Conservation (phyloP, 2,797 vertebrate genomes). For the Vireo griseus region DNA sequence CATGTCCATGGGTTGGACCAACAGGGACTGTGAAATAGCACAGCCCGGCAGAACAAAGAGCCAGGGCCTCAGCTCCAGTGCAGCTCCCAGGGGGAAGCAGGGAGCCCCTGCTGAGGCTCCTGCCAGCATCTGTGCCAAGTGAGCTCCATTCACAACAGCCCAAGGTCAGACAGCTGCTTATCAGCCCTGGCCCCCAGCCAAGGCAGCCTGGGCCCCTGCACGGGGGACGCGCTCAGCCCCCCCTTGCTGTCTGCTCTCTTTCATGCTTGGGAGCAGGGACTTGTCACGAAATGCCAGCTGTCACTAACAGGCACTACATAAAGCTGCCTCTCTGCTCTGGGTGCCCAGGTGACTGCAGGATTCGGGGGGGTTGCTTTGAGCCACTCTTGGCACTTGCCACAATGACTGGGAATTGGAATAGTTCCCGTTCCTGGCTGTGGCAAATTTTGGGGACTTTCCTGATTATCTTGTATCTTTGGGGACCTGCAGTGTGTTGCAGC, state of each 20-base stretch:
- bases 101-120: background rate
- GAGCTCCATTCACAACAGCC: background rate
- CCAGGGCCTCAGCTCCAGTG: background rate
- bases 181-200: background rate
- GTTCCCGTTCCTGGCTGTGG: background rate
- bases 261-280: background rate
- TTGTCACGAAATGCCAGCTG: background rate
- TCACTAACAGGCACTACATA: background rate
- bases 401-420: accelerated
- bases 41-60: background rate
- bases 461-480: background rate
- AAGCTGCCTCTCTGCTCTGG: background rate
- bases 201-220: background rate
- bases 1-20: background rate
- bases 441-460: background rate
- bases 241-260: background rate
- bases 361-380: background rate
- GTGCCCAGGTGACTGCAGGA: background rate
- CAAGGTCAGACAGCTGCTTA: slow-evolving; percentile 33
- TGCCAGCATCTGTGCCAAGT: accelerated
- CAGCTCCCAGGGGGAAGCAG: background rate
- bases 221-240: accelerated
- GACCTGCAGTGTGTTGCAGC: background rate
- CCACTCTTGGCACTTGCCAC: background rate
- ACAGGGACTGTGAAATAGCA: accelerated